Base-by-base conservation (phyloP, 2,888 invertebrate genomes). In the Xestia xanthographa region DNA sequence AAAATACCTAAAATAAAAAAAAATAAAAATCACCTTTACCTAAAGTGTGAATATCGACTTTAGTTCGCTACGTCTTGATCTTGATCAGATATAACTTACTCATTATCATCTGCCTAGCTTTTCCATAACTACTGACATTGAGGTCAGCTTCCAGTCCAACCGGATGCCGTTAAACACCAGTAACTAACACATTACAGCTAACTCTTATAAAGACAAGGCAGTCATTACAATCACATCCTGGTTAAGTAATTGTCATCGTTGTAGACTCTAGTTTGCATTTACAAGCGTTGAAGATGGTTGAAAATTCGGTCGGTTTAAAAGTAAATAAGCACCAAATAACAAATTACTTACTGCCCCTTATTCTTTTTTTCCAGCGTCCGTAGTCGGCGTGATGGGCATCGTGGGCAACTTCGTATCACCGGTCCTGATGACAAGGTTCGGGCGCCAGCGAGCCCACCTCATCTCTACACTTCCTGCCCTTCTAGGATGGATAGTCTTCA, bases 391-490 rank as follows among this genome's bases (percentile, higher is more conserved):
- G 26, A 96, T 96, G 96, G 96, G 96, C 29, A 94, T 96, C 86
- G 94, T 96, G 22, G 96, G 96, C 1, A 96, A 96, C 92, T 95
- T 96, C 89, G 91, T 96, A 72, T 95, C 96, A 0, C 96, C 96
- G 8, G 87, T 97, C 8, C 89, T 97, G 72, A 97, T 97, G 96
- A 97, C 97, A 65, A 95, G 93, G 74, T 94, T 96, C 75, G 98
- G 98, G 1, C 95, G 98, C 26, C 97, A 97, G 90, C 95, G 95
- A 41, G 96, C 97, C 5, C 97, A 97, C 72, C 93, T 97, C 48
- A 90, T 97, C 74, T 92, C 93, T 79, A 96, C 96, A 12, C 75
- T 96, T 14, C 96, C 96, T 43, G 96, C 97, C 5, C 92, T 97
- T 1, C 90, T 97, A 12, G 97, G 97, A 75, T 96, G 96, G 96